phyloP scores from a whole-genome alignment of 1,140 invertebrate genomes.

The Diabrotica virgifera region DNA sequence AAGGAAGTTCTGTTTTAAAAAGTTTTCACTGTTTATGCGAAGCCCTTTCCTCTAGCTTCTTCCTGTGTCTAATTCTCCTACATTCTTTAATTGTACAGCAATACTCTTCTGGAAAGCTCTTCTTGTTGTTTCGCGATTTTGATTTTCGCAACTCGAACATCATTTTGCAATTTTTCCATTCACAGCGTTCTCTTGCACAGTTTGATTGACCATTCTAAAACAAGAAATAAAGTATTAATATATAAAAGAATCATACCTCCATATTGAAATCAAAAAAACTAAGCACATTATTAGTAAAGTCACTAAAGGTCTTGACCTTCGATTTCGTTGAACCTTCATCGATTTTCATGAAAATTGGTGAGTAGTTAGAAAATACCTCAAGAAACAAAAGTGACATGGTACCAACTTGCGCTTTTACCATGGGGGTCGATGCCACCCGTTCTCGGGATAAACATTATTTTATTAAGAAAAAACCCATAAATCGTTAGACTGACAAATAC shows the following conservation, averaged over 20 bases:
- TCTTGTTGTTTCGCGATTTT: slow-evolving; percentile 25
- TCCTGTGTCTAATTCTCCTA: slow-evolving; percentile 34
- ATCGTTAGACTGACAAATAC: no score
- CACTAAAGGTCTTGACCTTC: no score
- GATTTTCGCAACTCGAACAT: slow-evolving; percentile 33
- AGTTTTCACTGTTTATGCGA: slow-evolving; percentile 6
- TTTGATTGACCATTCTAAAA: slow-evolving; percentile 74
- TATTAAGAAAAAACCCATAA: no score
- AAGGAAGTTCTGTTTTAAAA: slow-evolving; percentile 4
- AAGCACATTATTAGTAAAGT: no score
- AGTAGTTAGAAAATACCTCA: no score
- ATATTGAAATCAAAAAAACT: neutral
- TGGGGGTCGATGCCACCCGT: no score
- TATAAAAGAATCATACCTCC: slow-evolving; percentile 5
- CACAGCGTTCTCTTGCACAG: slow-evolving; percentile 76
- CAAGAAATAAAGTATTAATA: slow-evolving; percentile 29
- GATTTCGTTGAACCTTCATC: no score
- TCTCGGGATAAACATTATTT: no score
- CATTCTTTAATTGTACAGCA: slow-evolving; percentile 43
- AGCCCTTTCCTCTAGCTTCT: slow-evolving; percentile 20
- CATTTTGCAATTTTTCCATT: slow-evolving; percentile 61
- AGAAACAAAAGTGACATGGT: no score
- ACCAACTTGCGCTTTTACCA: no score
- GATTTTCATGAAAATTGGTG: no score
- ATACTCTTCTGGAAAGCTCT: slow-evolving; percentile 28